Conservation (phyloP, 2,797 vertebrate species). For the Carcharodon carcharias region DNA sequence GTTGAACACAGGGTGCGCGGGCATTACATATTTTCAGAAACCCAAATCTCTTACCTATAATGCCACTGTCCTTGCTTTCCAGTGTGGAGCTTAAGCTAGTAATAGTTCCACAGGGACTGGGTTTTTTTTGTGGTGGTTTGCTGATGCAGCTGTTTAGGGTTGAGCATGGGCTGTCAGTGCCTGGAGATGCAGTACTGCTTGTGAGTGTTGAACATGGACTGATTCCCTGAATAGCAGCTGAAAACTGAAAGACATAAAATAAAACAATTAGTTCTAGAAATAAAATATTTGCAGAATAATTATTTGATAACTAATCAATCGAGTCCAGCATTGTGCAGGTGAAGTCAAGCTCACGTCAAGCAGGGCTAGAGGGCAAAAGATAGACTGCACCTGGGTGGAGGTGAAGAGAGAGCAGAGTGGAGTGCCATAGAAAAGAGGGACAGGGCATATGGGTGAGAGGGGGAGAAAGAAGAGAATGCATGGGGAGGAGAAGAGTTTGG, state of each 20-base stretch:
- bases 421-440: neutral
- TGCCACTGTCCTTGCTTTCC: slow-evolving; percentile 98
- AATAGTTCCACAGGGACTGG: slow-evolving; percentile 82
- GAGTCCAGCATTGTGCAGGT: neutral
- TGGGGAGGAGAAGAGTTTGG: neutral
- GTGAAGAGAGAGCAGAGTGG: neutral
- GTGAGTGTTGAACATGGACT: slow-evolving; percentile 93
- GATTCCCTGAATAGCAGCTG: slow-evolving; percentile 74
- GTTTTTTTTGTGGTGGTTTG: slow-evolving; percentile 63
- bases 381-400: neutral
- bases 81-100: slow-evolving; percentile 95
- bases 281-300: neutral
- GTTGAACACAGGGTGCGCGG: neutral
- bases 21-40: neutral
- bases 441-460: neutral
- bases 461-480: neutral
- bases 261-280: neutral
- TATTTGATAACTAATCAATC: neutral
- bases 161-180: slow-evolving; percentile 85
- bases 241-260: slow-evolving; percentile 59
- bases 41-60: slow-evolving; percentile 74
- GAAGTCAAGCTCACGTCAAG: neutral
- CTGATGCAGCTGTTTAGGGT: slow-evolving; percentile 76
- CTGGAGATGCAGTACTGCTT: slow-evolving; percentile 87
- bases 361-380: neutral